A percentile compares a stretch with the other conserved stretches of the same genome.
Evolutionary conservation across 2,797 vertebrate species (phyloP).

Genomic region (Pelobates cultripes): DNA sequence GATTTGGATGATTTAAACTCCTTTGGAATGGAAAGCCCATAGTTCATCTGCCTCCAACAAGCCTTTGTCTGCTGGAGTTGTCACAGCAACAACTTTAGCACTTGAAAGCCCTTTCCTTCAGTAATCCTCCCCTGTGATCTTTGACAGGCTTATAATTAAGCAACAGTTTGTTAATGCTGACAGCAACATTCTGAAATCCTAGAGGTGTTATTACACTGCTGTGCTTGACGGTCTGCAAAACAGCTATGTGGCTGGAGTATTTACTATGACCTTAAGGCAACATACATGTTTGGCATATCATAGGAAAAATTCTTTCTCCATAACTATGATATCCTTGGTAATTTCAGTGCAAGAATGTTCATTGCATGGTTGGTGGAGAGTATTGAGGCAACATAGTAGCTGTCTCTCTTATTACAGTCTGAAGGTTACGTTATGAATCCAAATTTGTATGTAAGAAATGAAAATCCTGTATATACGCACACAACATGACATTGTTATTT

Average conservation of each 20-base stretch:
- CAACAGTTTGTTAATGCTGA: conserved; percentile 76
- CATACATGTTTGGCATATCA: conserved; percentile 37
- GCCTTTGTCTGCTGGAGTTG: conserved; percentile 63
- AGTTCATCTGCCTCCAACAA: conserved; percentile 59
- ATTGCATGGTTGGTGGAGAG: not conserved
- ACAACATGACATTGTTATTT: too few relatives aligned
- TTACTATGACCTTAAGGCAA: conserved; percentile 15
- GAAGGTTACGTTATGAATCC: too few relatives aligned
- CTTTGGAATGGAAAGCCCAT: conserved; percentile 61
- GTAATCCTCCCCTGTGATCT: conserved; percentile 80
- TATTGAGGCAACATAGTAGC: not conserved
- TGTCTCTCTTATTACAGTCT: too few relatives aligned
- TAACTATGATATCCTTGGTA: not conserved
- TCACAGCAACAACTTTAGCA: conserved; percentile 74
- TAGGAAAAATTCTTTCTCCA: conserved; percentile 13
- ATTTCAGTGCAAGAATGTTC: not conserved
- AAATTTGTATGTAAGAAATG: too few relatives aligned
- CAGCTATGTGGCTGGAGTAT: not conserved
- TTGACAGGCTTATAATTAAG: conserved; percentile 74
- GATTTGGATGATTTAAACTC: conserved; percentile 57
- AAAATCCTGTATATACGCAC: too few relatives aligned
- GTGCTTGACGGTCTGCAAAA: conserved; percentile 65
- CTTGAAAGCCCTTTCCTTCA: conserved; percentile 75
- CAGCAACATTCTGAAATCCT: conserved; percentile 71
- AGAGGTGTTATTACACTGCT: conserved; percentile 65